Base-by-base conservation (phyloP, 2,113 vertebrate species). In the Sebastes fasciatus region DNA sequence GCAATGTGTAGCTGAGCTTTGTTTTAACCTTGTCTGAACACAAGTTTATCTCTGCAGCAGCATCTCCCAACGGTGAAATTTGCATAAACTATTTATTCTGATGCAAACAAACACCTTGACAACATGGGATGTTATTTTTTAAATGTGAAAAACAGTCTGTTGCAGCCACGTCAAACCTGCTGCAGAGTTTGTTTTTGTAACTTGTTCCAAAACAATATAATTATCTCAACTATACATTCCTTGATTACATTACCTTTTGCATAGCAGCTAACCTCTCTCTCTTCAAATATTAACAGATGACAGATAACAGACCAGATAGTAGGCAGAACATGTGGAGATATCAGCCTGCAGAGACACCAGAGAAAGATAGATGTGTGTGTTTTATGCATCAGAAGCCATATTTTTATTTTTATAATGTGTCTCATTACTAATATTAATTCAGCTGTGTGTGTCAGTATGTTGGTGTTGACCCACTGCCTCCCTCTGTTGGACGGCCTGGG, bases 401-500 rank as follows among this genome's bases (percentile, higher is more conserved):
- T 66, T 78, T 62, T 17, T 0, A 46, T 43, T 55, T 82, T 68
- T 4, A 54, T 49, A 3, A 23, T 17, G 26, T 8, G 21, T 49
- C 9, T 26, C 7, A 11, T 67, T 21, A 21, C 4, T 7, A 5
- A 12, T 45, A 60, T 45, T 14, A 57, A 75, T 21, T 11, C n/a
- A 79, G 6, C 10, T 55, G 40, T 51, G 34, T 77, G 14, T 51
- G 26, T 48, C 7, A 9, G 8, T 64, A 45, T 54, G 76, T 77
- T 61, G 43, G 49, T 13, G n/a, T 55, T 79, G 16, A 46, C 9
- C 1, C 45, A 4, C 8, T 66, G 55, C 40, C 79, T 86, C 88
- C 80, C 86, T 86, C 88, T 90, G 73, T 79, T 87, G 91, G 85
- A 76, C 62, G 4, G 10, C 46, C 19, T 60, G 4, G 16, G 26